A percentile compares a stretch with the other conserved stretches of the same genome.
phyloP scores from a whole-genome alignment of 2,888 invertebrate genomes.

The Choreutis nemorana region DNA sequence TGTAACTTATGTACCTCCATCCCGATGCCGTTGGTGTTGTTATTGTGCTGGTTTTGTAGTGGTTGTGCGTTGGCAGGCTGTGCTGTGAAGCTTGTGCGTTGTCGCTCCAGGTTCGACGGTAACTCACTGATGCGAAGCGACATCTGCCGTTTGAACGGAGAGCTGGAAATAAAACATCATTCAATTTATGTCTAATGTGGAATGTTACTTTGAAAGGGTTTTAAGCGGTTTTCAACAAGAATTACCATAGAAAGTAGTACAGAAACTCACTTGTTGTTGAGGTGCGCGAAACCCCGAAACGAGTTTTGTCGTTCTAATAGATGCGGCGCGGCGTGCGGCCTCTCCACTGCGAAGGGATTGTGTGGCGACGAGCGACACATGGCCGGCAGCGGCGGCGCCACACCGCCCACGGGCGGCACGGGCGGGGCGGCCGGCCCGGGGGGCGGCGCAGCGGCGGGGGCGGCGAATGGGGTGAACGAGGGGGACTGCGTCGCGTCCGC shows the following conservation, averaged over 20 bases:
- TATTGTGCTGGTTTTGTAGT: too few relatives aligned
- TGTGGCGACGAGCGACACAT: constrained; percentile 62
- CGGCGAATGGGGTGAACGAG: constrained; percentile 7
- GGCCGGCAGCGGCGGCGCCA: constrained; percentile 19
- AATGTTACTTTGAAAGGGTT: too few relatives aligned
- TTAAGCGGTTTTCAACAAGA: too few relatives aligned
- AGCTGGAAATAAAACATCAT: constrained; percentile 62
- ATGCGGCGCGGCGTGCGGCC: constrained; percentile 94
- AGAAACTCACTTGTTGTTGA: constrained; percentile 66
- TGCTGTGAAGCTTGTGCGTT: constrained; percentile 72
- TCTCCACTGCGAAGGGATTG: constrained; percentile 93
- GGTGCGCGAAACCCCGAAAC: constrained; percentile 88
- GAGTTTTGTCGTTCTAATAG: constrained; percentile 96
- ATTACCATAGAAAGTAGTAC: too few relatives aligned
- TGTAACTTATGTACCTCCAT: too few relatives aligned
- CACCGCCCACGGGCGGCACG: constrained; percentile 5
- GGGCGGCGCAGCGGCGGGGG: constrained; percentile 14
- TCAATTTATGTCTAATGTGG: neutral
- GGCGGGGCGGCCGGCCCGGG: constrained; percentile 19
- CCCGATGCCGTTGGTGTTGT: too few relatives aligned
- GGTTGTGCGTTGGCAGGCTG: too few relatives aligned
- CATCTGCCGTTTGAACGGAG: constrained; percentile 95
- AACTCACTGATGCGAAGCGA: constrained; percentile 94
- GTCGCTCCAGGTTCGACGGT: constrained; percentile 92
- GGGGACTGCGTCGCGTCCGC: constrained; percentile 24